These are phyloP conservation scores for Charina bottae DNA, from an alignment of 2,113 vertebrate genomes.

Conservation along the genomic window DNA sequence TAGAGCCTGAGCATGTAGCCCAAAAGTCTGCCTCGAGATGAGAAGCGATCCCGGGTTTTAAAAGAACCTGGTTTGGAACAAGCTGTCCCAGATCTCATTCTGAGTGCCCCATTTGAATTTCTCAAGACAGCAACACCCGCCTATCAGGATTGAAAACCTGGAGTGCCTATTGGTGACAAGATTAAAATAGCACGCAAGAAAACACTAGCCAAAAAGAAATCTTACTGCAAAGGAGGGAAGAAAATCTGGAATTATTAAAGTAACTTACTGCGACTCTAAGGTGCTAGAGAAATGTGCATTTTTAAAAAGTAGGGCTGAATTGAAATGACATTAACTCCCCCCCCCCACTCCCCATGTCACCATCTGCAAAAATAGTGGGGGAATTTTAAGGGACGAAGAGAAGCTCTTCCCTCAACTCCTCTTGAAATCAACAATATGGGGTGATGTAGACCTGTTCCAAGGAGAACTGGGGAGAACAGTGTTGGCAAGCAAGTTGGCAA, in stretches of 20 bases:
- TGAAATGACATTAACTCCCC: no score
- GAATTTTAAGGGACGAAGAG: neutral
- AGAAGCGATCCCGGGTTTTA: slow-evolving; percentile 24
- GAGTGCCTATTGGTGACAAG: neutral
- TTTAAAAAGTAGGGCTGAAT: neutral
- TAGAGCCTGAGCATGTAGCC: neutral
- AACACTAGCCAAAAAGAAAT: neutral
- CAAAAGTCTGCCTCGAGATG: neutral
- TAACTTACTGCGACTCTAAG: no score
- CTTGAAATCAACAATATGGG: neutral
- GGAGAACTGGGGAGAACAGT: neutral
- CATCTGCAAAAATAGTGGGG: neutral
- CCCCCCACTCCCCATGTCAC: no score
- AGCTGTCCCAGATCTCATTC: neutral
- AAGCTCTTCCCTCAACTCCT: no score
- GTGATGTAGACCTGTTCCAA: neutral
- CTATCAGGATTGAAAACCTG: neutral
- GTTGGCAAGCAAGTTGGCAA: neutral
- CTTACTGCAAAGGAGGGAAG: neutral
- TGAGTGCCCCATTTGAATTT: rapidly evolving
- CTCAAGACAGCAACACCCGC: neutral
- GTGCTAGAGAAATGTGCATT: neutral
- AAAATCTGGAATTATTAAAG: neutral
- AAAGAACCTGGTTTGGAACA: neutral
- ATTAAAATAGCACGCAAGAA: neutral